Evolutionary conservation across 2,888 invertebrate genomes (phyloP).

Genomic region (Bombylius major): DNA sequence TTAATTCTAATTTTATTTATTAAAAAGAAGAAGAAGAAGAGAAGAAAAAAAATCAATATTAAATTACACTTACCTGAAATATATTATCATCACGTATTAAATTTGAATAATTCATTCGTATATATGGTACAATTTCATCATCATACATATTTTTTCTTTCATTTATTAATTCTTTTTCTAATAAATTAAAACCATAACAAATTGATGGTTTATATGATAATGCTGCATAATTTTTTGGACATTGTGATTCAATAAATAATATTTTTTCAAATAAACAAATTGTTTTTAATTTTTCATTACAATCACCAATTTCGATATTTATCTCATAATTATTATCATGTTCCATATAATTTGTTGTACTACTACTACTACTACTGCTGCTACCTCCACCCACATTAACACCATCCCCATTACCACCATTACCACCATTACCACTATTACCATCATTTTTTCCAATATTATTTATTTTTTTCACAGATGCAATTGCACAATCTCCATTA

Average conservation of each 20-base stretch:
- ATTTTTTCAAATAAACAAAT: constrained; percentile 23
- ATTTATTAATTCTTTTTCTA: constrained; percentile 13
- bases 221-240: constrained; percentile 22
- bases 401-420: not conserved
- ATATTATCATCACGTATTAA: not conserved
- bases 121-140: not conserved
- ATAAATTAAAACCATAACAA: constrained; percentile 22
- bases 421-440: not conserved
- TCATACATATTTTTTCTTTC: not conserved
- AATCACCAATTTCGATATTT: constrained; percentile 18
- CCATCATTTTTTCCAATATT: not conserved
- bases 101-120: not conserved
- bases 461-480: not conserved
- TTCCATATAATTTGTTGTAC: not conserved
- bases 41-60: no score
- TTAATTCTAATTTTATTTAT: no score
- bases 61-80: not conserved
- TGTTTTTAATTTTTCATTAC: constrained; percentile 16
- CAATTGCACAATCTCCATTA: constrained; percentile 18
- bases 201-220: constrained; percentile 22
- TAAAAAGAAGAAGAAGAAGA: no score
- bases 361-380: not conserved
- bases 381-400: not conserved
- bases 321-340: not conserved
- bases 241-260: constrained; percentile 19